phyloP scores from a whole-genome alignment of 2,797 vertebrate species.

The Danio aesculapii region DNA sequence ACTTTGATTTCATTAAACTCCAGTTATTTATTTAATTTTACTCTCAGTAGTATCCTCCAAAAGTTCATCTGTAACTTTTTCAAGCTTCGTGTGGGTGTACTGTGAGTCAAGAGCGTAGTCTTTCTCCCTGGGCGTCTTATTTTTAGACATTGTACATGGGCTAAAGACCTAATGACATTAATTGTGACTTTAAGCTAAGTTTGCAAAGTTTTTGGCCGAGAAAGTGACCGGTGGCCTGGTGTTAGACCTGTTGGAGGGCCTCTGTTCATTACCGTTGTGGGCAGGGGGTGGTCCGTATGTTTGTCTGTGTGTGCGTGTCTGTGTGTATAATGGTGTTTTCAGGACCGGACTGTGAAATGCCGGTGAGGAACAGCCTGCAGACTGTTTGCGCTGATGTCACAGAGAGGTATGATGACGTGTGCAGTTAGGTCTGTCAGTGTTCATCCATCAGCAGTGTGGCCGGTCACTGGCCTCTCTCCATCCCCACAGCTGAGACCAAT shows the following conservation, averaged over 20 bases:
- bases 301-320: conserved; percentile 20
- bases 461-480: conserved; percentile 58
- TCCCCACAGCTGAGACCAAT: conserved; percentile 61
- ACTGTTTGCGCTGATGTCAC: conserved; percentile 56
- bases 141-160: conserved; percentile 21
- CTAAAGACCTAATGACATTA: conserved; percentile 41
- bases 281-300: conserved; percentile 26
- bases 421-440: conserved; percentile 62
- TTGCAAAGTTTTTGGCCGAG: conserved; percentile 48
- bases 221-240: conserved; percentile 42
- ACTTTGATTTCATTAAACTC: no score
- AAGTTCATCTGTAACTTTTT: conserved; percentile 27
- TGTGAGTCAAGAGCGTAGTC: conserved; percentile 16
- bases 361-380: conserved; percentile 49
- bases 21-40: no score
- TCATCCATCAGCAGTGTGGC: conserved; percentile 60
- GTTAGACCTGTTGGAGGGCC: conserved; percentile 46
- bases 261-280: conserved; percentile 48
- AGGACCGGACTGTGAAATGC: conserved; percentile 38
- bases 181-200: conserved; percentile 55
- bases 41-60: no score
- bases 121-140: conserved; percentile 22
- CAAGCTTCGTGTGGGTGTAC: background rate
- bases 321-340: conserved; percentile 2
- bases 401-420: conserved; percentile 51